Percentiles rank a stretch among this genome's conserved stretches.
Conservation (phyloP, 1,140 invertebrate species). For the Philaenus spumarius region DNA sequence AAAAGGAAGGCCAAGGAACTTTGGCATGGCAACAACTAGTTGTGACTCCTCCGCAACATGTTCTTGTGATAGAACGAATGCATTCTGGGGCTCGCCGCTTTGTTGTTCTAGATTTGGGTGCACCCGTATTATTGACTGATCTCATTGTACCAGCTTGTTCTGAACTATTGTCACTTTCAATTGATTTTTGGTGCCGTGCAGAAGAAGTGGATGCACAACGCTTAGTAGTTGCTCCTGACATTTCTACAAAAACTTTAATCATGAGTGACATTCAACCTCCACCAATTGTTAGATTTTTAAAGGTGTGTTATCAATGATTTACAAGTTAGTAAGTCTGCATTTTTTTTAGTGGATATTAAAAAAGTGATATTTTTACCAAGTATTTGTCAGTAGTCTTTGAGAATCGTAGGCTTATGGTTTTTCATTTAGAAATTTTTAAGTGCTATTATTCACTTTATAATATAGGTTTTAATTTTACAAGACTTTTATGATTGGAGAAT, state of each 20-base stretch:
- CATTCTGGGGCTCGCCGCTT: constrained; percentile 81
- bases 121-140: constrained; percentile 77
- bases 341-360: too few species aligned
- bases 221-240: constrained; percentile 80
- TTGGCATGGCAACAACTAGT: constrained; percentile 70
- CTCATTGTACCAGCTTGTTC: constrained; percentile 78
- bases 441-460: too few species aligned
- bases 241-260: constrained; percentile 71
- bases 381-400: background rate
- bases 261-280: constrained; percentile 84
- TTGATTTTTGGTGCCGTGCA: constrained; percentile 81
- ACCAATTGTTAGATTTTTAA: constrained; percentile 79
- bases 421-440: too few species aligned
- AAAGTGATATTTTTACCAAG: background rate
- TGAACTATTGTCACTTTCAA: constrained; percentile 77
- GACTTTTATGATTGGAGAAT: too few species aligned
- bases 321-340: too few species aligned
- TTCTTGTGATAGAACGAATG: constrained; percentile 88
- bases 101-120: constrained; percentile 85
- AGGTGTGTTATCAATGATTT: constrained; percentile 53
- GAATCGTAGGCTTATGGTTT: background rate
- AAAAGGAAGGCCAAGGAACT: background rate
- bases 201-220: constrained; percentile 77
- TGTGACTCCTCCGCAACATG: constrained; percentile 68
- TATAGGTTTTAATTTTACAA: too few species aligned